Conservation (phyloP, 2,888 invertebrate genomes). For the Nudaria mundana region DNA sequence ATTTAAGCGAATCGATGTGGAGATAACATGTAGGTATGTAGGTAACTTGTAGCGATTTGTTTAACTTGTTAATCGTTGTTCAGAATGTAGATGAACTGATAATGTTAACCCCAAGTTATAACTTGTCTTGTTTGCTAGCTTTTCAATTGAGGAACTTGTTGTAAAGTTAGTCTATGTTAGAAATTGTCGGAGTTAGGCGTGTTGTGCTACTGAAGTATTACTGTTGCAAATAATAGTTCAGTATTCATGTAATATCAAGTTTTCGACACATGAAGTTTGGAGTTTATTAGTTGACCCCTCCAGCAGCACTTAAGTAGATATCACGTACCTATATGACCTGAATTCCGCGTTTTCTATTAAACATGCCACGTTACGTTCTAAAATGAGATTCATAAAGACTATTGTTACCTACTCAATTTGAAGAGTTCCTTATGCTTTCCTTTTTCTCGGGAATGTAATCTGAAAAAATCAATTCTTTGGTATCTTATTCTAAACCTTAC, state of each 20-base stretch:
- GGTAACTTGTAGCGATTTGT: slow-evolving; percentile 47
- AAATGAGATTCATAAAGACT: no score
- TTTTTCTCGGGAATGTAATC: no score
- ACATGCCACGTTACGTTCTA: no score
- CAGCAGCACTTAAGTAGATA: no score
- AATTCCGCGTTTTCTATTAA: no score
- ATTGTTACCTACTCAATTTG: no score
- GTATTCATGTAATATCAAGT: not conserved
- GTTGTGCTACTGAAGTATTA: not conserved
- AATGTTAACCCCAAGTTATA: slow-evolving; percentile 46
- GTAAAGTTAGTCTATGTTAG: slow-evolving; percentile 14
- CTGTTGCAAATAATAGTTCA: not conserved
- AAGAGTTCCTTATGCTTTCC: no score
- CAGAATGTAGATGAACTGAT: slow-evolving; percentile 67
- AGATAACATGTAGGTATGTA: slow-evolving; percentile 50
- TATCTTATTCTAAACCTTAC: no score
- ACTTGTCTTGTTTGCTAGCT: slow-evolving; percentile 22
- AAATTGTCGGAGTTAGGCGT: not conserved
- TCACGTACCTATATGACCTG: not conserved
- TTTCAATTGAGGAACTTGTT: slow-evolving; percentile 16
- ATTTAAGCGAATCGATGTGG: slow-evolving; percentile 40
- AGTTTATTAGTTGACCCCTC: not conserved
- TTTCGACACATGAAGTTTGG: not conserved
- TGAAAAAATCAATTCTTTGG: no score
- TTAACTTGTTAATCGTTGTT: slow-evolving; percentile 72